Base-by-base conservation (phyloP, 2,113 vertebrate genomes). In the Beaufortia kweichowensis region DNA sequence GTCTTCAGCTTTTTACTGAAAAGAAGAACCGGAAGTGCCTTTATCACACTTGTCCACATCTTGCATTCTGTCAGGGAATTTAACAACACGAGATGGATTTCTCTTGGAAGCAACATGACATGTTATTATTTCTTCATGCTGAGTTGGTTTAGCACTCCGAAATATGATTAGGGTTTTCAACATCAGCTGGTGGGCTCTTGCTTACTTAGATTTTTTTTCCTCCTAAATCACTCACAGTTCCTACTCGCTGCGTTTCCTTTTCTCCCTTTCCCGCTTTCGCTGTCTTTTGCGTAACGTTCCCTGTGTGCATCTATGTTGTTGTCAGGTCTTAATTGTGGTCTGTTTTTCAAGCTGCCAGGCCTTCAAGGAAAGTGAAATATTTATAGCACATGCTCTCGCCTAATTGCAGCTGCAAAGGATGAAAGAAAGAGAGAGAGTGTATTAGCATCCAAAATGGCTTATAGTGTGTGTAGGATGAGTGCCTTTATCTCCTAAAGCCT, bases 311-410 rank as follows among this genome's bases (percentile, higher is more conserved):
- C 74, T 67, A 64, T 68, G 69, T 21, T 81, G 75, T 57, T 84
- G 80, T 80, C 79, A 64, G 81, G 71, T 79, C 77, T 80, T 82
- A 83, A 83, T 83, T 84, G 75, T 75, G 46, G 59, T 41, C 77
- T 82, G 69, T 85, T 83, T 82, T 77, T 83, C 73, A 67, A 56
- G 75, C 41, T 59, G 81, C 75, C 74, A 61, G 80, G 66, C 63
- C 75, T 72, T 67, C 69, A 8, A 50, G 24, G 63, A 59, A 77
- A 28, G 50, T 64, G 61, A 59, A 76, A 74, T 79, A 81, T 81
- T 76, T 67, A 75, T 81, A 83, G 76, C 82, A 65, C 15, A 10
- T 17, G 69, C 75, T 65, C 75, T 65, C 21, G 73, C 84, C 60
- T 83, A 76, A 78, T 80, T 75, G 61, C 65, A 66, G 24, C 67